phyloP scores from a whole-genome alignment of 2,888 invertebrate genomes.

The Dasysyrphus tricinctus region DNA sequence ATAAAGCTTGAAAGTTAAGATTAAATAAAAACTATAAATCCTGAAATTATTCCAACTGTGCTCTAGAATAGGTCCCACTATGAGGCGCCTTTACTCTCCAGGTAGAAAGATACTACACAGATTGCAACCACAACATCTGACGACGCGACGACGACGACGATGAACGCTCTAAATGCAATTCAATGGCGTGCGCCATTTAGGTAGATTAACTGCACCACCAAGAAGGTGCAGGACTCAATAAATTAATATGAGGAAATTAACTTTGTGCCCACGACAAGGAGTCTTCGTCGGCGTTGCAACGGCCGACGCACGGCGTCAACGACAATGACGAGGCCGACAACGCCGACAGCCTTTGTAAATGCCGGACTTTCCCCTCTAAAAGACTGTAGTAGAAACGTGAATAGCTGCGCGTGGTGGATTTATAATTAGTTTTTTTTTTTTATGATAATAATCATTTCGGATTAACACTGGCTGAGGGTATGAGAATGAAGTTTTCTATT shows the following conservation, averaged over 20 bases:
- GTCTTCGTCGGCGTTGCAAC: conserved; percentile 17
- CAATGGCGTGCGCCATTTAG: conserved; percentile 53
- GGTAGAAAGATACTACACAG: conserved; percentile 19
- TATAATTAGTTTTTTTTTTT: conserved; percentile 54
- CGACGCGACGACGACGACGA: not conserved
- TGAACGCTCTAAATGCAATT: conserved; percentile 44
- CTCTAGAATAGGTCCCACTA: not conserved
- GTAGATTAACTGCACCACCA: conserved; percentile 50
- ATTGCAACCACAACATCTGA: conserved; percentile 15
- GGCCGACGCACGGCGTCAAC: conserved; percentile 29
- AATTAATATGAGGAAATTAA: conserved; percentile 71
- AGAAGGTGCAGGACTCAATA: conserved; percentile 70
- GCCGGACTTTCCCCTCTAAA: not conserved
- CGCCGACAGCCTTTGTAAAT: conserved; percentile 9
- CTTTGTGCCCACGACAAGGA: conserved; percentile 63
- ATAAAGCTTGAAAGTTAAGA: too few relatives aligned
- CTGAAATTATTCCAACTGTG: not conserved
- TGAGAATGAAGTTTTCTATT: conserved; percentile 13
- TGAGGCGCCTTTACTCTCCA: not conserved
- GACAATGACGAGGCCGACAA: not conserved
- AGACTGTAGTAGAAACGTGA: conserved; percentile 25
- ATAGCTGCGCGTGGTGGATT: conserved; percentile 44
- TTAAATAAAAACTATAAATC: too few relatives aligned
- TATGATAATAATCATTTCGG: conserved; percentile 8
- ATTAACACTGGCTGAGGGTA: not conserved